Conservation (phyloP, 2,113 vertebrate species). For the Dromaius novaehollandiae region DNA sequence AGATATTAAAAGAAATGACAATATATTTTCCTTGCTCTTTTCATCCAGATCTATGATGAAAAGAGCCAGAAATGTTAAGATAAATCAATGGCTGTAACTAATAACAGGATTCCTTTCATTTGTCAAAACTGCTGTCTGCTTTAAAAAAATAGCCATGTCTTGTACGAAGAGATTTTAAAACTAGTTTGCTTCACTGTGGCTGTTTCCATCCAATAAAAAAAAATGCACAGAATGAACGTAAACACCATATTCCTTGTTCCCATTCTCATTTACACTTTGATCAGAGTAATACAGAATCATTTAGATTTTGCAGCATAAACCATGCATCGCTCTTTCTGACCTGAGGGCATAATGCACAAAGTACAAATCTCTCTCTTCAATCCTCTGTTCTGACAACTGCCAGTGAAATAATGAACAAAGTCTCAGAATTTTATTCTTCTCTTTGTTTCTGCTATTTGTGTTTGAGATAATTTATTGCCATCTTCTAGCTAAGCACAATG, state of each 20-base stretch:
- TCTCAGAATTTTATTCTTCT: slow-evolving; percentile 29
- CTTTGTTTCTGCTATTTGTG: slow-evolving; percentile 56
- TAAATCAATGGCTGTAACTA: background rate
- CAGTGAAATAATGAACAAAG: background rate
- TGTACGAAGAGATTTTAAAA: too few relatives aligned
- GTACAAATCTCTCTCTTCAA: background rate
- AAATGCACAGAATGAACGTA: background rate
- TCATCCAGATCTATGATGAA: background rate
- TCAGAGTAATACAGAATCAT: background rate
- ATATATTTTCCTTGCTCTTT: background rate
- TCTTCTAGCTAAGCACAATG: slow-evolving; percentile 63
- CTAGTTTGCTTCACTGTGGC: background rate
- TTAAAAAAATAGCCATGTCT: background rate
- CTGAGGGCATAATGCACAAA: background rate
- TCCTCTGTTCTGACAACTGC: background rate
- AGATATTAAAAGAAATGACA: background rate
- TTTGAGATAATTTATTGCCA: slow-evolving; percentile 61
- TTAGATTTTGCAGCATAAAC: background rate
- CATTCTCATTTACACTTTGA: background rate
- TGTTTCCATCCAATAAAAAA: background rate
- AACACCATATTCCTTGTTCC: background rate
- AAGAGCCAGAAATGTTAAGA: background rate
- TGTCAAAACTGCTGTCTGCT: background rate
- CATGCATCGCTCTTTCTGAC: background rate
- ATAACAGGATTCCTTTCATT: background rate